Conservation (phyloP, 1,140 invertebrate species). For the Mya arenaria region DNA sequence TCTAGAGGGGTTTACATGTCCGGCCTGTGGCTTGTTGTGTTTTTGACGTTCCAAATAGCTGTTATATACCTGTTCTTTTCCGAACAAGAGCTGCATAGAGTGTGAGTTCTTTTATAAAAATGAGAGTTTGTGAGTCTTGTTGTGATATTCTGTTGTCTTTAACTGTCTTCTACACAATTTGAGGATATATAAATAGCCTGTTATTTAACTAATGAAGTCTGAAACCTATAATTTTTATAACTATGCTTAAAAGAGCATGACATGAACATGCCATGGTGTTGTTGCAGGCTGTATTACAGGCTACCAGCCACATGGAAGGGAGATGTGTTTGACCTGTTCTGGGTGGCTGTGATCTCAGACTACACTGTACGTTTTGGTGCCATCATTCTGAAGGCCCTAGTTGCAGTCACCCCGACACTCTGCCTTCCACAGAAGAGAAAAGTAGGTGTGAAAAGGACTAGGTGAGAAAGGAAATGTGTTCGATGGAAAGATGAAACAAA, state of each 20-base stretch:
- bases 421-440: slow-evolving; percentile 89
- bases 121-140: too few species aligned
- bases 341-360: slow-evolving; percentile 93
- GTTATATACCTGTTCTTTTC: slow-evolving; percentile 89
- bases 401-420: slow-evolving; percentile 88
- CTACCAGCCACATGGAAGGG: slow-evolving; percentile 85
- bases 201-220: too few species aligned
- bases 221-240: too few species aligned
- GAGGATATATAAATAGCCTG: too few species aligned
- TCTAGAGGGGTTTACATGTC: slow-evolving; percentile 53
- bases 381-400: slow-evolving; percentile 88
- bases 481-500: too few species aligned
- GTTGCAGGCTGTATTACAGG: slow-evolving; percentile 80
- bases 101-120: too few species aligned
- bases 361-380: slow-evolving; percentile 92
- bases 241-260: too few species aligned
- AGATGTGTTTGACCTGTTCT: slow-evolving; percentile 89
- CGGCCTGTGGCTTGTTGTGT: slow-evolving; percentile 82
- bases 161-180: too few species aligned
- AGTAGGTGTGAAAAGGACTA: too few species aligned
- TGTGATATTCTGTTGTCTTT: too few species aligned
- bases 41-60: slow-evolving; percentile 86
- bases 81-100: slow-evolving; percentile 83
- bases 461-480: too few species aligned
- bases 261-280: too few species aligned